Evolutionary conservation across 1,140 invertebrate genomes (phyloP), one percentile per base, ranked within the genome.

Genomic region (Hestina assimilis): DNA sequence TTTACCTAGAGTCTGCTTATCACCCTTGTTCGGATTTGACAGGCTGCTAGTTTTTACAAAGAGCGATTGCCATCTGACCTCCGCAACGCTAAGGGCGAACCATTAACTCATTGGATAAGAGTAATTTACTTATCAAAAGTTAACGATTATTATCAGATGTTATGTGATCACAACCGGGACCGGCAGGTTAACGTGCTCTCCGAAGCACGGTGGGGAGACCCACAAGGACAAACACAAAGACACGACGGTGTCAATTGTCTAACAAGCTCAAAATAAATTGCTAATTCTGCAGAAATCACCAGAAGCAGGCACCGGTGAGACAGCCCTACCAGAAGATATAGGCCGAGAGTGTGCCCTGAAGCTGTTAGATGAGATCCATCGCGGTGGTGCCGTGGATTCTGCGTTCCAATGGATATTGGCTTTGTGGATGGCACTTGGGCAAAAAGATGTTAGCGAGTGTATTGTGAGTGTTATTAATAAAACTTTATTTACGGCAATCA

Each of bases 381-480:
- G 93, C 40, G 97, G 96, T 28, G 98, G 98, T n/a, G 96, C 96
- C 79, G 92, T 97, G 0, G 97, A 99, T 87, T 96, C 97, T 1
- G 87, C 92, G 9, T 96, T 94, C 77, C 98, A 99, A 90, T 93
- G 93, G 84, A 87, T 99, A 51, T 91, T 95, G 1, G 92, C 94
- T 11, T 89, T 98, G 4, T 96, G 95, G 79, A 99, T 99, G 97
- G 93, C 96, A 2, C 90, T 99, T 0, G 95, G 96, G 7, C 96
- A 96, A 76, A 97, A 97, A 83, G 97, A 99, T 90, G 94, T 99
- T 12, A 98, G 96, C n/a, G 98, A 98, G 90, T 91, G 96, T 70
- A 90, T 94, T 31, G 96, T 89, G 26, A 79, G 84, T 79, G 19
- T 17, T 14, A n/a, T n/a, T n/a, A n/a, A n/a, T n/a, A n/a, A n/a